Percentiles rank a stretch among this genome's conserved stretches.
Evolutionary conservation across 2,888 invertebrate species (phyloP).

Genomic region (Siphonodentalium dalli): DNA sequence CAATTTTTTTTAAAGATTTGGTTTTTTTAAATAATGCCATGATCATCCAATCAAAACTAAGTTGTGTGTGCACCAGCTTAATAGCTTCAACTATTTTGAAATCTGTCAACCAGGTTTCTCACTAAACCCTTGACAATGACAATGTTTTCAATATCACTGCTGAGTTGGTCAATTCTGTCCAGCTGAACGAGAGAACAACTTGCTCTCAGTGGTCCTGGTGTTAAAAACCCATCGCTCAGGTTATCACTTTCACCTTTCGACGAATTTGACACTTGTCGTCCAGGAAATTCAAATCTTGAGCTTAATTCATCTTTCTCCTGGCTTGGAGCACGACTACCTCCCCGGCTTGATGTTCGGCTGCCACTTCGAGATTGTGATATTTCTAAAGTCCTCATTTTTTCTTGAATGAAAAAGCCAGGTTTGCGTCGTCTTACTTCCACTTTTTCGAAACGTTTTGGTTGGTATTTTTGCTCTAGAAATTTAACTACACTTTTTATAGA

Average conservation of each 20-base stretch:
- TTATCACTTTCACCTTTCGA: slow-evolving; percentile 12
- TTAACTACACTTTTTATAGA: slow-evolving; percentile 51
- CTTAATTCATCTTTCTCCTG: slow-evolving; percentile 36
- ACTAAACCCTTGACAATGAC: slow-evolving; percentile 57
- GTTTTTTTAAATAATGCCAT: no score
- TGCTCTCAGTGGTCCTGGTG: not conserved
- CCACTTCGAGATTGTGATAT: slow-evolving; percentile 31
- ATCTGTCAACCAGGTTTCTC: slow-evolving; percentile 49
- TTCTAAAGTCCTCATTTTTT: slow-evolving; percentile 45
- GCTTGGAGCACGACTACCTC: slow-evolving; percentile 34
- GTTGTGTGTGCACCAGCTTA: no score
- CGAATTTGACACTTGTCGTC: no score
- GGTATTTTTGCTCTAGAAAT: slow-evolving; percentile 44
- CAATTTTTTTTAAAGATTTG: no score
- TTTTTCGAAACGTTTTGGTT: slow-evolving; percentile 28
- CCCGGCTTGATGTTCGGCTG: slow-evolving; percentile 28
- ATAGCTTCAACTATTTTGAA: no score
- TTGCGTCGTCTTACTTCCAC: slow-evolving; percentile 41
- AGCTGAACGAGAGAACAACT: slow-evolving; percentile 18
- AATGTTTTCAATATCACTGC: slow-evolving; percentile 42
- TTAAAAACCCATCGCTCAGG: slow-evolving; percentile 3
- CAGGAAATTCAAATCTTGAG: slow-evolving; percentile 13
- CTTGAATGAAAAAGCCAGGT: slow-evolving; percentile 47
- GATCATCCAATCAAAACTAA: no score
- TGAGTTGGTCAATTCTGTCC: slow-evolving; percentile 40